These are phyloP conservation scores for Kuschelorhynchus macadamiae DNA, from an alignment of 2,888 invertebrate genomes.

Conservation along the genomic window DNA sequence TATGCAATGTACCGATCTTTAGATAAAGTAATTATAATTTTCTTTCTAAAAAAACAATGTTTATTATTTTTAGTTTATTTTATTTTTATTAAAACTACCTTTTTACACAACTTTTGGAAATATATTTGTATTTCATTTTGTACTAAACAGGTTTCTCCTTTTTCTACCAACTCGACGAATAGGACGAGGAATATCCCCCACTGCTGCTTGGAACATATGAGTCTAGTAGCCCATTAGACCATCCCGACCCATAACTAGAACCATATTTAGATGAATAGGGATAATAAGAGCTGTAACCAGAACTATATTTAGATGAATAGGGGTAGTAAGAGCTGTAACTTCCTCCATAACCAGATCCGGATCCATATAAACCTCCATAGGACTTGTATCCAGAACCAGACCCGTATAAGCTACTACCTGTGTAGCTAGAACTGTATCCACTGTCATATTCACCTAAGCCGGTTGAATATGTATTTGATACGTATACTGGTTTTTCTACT, in stretches of 20 bases:
- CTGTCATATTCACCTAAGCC: conserved; percentile 8
- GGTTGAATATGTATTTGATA: conserved; percentile 6
- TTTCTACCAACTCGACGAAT: conserved; percentile 22
- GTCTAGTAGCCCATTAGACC: conserved; percentile 14
- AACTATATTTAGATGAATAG: no score
- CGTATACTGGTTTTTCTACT: conserved; percentile 24
- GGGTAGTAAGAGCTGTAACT: conserved; percentile 9
- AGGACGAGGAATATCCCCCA: conserved; percentile 6
- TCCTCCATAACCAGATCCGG: conserved; percentile 28
- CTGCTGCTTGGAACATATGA: conserved; percentile 34
- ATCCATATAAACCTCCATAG: conserved; percentile 16
- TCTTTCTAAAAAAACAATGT: no score
- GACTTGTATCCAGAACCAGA: conserved; percentile 6
- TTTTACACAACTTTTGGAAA: no score
- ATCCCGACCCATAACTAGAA: conserved; percentile 10
- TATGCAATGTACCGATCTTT: no score
- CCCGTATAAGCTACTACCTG: conserved; percentile 11
- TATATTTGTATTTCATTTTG: no score
- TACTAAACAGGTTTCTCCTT: no score
- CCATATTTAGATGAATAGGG: conserved; percentile 10
- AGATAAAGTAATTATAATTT: no score
- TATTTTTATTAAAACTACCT: no score
- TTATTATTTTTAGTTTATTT: no score
- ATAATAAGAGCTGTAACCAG: no score
- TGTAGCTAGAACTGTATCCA: conserved; percentile 19